Base-by-base conservation (phyloP, 2,888 invertebrate genomes). In the Megaustenia siamemsis region DNA sequence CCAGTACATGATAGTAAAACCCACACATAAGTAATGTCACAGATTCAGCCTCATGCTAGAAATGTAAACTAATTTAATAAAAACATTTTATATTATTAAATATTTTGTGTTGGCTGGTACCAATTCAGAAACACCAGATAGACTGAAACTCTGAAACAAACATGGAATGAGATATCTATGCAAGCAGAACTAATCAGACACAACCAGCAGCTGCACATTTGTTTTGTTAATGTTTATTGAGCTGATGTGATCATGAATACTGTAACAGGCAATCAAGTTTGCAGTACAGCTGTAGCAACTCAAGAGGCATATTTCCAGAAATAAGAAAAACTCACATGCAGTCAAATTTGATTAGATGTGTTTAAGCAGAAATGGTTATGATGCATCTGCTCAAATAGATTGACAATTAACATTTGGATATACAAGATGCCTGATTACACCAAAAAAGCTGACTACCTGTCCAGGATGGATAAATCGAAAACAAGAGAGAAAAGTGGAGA, bases 401-500 rank as follows among this genome's bases (percentile, higher is more conserved):
- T 43, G 21, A 69, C 32, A 73, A 45, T 73, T 1, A 75, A 53
- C 49, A 83, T 49, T 35, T 35, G 0, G 0, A 49, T 43, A 69
- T 18, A 66, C 75, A 63, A 2, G 35, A 56, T 15, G 49, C n/a
- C 32, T 35, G 32, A 3, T 35, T 82, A 82, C 49, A 60, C 38
- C 32, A 66, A 49, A 75, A n/a, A 66, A n/a, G 49, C n/a, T n/a
- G 75, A 28, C 83, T 87, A 87, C 86, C 86, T 87, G 83, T 43
- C 75, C 77, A n/a, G 85, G 86, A 71, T 85, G 85, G 71, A 84
- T 60, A 73, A 87, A 86, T 75, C 75, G 86, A 84, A 86, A 86
- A 73, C 86, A 85, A 85, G 86, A 87, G 32, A 87, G 71, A 85
- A 87, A 85, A 68, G 85, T 83, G 66, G 86, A 83, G 83, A 87